Conservation (phyloP, 2,797 vertebrate genomes). For the Mastacembelus armatus region DNA sequence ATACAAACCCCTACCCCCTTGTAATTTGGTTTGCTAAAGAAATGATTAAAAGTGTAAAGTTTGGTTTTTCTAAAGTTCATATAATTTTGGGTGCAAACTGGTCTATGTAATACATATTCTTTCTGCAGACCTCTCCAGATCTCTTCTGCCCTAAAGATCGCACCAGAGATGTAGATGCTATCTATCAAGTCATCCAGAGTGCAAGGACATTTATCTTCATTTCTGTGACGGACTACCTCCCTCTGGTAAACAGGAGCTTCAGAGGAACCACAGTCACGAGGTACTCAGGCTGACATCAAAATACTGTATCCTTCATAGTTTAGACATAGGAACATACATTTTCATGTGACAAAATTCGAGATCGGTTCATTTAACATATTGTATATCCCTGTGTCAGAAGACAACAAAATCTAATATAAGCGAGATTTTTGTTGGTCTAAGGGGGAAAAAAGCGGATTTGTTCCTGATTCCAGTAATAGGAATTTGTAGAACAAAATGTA, state of each 20-base stretch:
- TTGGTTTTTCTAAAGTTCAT: background rate
- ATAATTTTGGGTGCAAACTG: background rate
- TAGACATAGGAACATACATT: background rate
- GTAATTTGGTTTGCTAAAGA: no score
- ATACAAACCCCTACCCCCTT: background rate
- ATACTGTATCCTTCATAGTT: background rate
- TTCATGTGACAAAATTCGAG: background rate
- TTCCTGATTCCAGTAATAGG: background rate
- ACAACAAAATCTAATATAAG: background rate
- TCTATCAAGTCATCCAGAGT: constrained; percentile 90
- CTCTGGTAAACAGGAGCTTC: constrained; percentile 85
- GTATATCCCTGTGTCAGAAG: background rate
- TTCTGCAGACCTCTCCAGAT: constrained; percentile 90
- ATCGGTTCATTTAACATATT: background rate
- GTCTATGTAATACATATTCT: constrained; percentile 14
- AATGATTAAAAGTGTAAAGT: no score
- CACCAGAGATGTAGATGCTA: constrained; percentile 91
- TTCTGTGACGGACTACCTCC: constrained; percentile 92
- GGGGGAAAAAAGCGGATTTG: background rate
- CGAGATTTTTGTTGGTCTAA: background rate
- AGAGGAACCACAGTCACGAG: constrained; percentile 82
- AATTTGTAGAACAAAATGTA: background rate
- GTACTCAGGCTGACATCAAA: constrained; percentile 34
- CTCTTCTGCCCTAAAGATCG: constrained; percentile 91
- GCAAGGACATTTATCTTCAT: constrained; percentile 90